phyloP scores from a whole-genome alignment of 2,888 invertebrate species.

The Pyrocoelia pectoralis region DNA sequence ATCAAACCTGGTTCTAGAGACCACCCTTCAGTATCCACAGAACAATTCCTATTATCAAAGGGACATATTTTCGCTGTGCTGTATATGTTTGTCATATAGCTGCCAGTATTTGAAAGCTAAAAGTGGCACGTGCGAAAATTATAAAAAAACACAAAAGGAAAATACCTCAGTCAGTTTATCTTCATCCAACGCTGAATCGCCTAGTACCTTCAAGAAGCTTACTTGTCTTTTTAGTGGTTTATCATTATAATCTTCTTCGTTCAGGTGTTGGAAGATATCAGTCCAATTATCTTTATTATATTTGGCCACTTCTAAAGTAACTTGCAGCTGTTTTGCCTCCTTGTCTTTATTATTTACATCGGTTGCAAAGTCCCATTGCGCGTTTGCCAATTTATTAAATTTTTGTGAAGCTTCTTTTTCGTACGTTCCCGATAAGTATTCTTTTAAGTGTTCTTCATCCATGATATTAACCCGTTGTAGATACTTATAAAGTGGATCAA shows the following conservation, averaged over 20 bases:
- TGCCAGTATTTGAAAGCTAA: conserved; percentile 45
- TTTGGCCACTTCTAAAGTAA: conserved; percentile 42
- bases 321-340: conserved; percentile 43
- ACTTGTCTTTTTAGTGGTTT: conserved; percentile 58
- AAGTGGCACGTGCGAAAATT: conserved; percentile 9
- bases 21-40: conserved; percentile 48
- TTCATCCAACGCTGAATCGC: conserved; percentile 58
- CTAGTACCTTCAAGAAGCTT: conserved; percentile 58
- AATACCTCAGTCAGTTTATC: conserved; percentile 54
- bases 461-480: conserved; percentile 46
- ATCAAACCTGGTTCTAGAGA: conserved; percentile 57
- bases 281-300: conserved; percentile 58
- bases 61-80: conserved; percentile 60
- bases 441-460: conserved; percentile 26
- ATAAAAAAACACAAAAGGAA: conserved; percentile 9
- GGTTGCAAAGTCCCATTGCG: conserved; percentile 55
- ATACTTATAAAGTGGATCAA: conserved; percentile 64
- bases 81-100: conserved; percentile 52
- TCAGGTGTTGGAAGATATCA: conserved; percentile 51
- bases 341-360: conserved; percentile 50
- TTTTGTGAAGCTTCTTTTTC: conserved; percentile 37
- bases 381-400: conserved; percentile 51
- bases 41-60: conserved; percentile 52
- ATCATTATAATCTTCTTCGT: conserved; percentile 56
- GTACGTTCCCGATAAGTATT: conserved; percentile 41